Conservation (phyloP, 2,797 vertebrate genomes). For the Intellagama lesueurii region DNA sequence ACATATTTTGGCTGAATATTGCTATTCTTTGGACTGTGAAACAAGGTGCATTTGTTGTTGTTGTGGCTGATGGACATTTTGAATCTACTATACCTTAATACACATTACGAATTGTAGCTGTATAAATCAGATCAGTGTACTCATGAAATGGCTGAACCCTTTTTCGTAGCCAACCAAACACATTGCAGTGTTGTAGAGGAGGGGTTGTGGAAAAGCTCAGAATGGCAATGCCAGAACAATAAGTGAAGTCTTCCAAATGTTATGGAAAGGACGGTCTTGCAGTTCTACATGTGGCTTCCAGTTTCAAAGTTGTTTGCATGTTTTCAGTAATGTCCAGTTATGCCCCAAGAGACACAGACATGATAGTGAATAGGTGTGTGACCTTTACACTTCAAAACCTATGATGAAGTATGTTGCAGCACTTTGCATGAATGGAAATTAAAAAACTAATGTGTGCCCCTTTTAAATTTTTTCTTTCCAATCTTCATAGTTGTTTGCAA, state of each 20-base stretch:
- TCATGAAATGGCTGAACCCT: neutral
- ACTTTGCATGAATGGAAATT: neutral
- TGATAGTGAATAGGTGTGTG: neutral
- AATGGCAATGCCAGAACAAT: neutral
- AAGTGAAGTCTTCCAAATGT: neutral
- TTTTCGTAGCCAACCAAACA: neutral
- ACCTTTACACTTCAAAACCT: neutral
- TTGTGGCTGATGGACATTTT: neutral
- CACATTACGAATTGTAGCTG: neutral
- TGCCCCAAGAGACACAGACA: too few species aligned
- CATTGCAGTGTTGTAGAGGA: neutral
- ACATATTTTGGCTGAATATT: neutral
- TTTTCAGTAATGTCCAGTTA: neutral
- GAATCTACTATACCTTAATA: neutral
- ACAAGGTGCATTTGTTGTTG: neutral
- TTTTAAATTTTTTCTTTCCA: neutral
- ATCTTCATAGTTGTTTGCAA: neutral
- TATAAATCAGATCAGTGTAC: neutral
- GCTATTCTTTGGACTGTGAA: neutral
- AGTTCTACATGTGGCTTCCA: neutral
- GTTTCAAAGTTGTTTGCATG: neutral
- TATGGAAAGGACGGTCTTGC: neutral
- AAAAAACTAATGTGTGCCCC: neutral
- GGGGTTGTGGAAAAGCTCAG: neutral
- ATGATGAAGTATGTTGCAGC: neutral